A percentile compares a stretch with the other conserved stretches of the same genome.
phyloP scores from a whole-genome alignment of 2,113 vertebrate species.

The Patagioenas fasciata region DNA sequence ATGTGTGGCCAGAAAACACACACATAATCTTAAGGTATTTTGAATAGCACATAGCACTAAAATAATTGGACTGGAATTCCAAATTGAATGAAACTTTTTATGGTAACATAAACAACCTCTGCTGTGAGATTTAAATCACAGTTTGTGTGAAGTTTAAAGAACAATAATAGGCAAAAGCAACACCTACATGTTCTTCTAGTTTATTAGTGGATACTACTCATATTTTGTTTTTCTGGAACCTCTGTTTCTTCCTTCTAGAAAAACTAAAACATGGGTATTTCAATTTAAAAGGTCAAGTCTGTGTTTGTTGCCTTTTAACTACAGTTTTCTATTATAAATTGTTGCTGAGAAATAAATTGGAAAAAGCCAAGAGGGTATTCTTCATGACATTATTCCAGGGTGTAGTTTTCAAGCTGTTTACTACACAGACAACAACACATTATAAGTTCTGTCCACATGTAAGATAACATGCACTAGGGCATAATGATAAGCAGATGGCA shows the following conservation, averaged over 20 bases:
- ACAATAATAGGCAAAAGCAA: background rate
- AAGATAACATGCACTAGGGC: slow-evolving; percentile 37
- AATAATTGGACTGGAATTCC: background rate
- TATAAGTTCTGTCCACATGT: slow-evolving; percentile 35
- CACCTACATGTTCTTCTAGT: background rate
- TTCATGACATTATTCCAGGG: slow-evolving; percentile 24
- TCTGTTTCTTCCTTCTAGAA: background rate
- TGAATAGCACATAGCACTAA: background rate
- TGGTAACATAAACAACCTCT: background rate
- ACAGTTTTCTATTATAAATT: slow-evolving; percentile 27
- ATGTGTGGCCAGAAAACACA: background rate
- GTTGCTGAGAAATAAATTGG: slow-evolving; percentile 39
- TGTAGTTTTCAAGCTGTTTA: slow-evolving; percentile 43
- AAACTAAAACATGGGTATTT: background rate
- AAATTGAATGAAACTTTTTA: background rate
- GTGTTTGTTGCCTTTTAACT: slow-evolving; percentile 43
- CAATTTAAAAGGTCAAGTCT: slow-evolving; percentile 35
- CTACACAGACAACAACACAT: slow-evolving; percentile 13
- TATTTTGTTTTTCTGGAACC: background rate
- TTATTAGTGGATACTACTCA: background rate
- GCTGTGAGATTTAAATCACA: background rate
- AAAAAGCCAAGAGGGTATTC: slow-evolving; percentile 38
- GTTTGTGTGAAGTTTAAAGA: background rate
- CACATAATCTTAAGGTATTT: background rate
- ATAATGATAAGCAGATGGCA: slow-evolving; percentile 65